These are phyloP conservation scores for Lagenorhynchus albirostris DNA, from an alignment of 2,113 vertebrate species.

Conservation along the genomic window DNA sequence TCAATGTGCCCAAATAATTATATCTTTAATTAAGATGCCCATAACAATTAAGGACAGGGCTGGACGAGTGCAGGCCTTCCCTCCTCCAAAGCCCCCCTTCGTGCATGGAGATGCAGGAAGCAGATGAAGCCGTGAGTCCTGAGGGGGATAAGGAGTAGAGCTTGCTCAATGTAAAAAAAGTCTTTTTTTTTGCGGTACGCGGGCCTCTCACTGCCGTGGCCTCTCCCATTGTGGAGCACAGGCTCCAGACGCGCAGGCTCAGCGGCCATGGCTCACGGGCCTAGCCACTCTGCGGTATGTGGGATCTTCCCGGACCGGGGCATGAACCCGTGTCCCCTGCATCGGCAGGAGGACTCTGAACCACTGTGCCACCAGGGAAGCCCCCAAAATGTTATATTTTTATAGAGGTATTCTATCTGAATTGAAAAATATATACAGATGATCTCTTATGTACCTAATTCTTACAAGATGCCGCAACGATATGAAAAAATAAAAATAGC, in stretches of 20 bases:
- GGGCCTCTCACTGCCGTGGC: too few species aligned
- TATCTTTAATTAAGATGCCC: neutral
- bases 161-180: neutral
- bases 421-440: neutral
- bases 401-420: neutral
- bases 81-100: neutral
- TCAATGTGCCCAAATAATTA: neutral
- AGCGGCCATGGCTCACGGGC: too few species aligned
- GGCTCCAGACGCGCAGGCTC: too few species aligned
- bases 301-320: too few species aligned
- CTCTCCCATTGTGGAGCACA: too few species aligned
- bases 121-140: neutral
- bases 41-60: neutral
- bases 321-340: too few species aligned
- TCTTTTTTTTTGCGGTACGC: too few species aligned
- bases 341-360: too few species aligned
- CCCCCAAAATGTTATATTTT: neutral
- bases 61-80: neutral
- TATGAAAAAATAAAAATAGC: neutral
- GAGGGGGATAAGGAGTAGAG: neutral
- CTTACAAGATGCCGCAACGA: neutral
- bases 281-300: too few species aligned
- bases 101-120: neutral
- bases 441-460: neutral
- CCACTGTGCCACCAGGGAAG: too few species aligned